These are phyloP conservation scores for Elmis aenea DNA, from an alignment of 2,888 invertebrate species.

Conservation along the genomic window DNA sequence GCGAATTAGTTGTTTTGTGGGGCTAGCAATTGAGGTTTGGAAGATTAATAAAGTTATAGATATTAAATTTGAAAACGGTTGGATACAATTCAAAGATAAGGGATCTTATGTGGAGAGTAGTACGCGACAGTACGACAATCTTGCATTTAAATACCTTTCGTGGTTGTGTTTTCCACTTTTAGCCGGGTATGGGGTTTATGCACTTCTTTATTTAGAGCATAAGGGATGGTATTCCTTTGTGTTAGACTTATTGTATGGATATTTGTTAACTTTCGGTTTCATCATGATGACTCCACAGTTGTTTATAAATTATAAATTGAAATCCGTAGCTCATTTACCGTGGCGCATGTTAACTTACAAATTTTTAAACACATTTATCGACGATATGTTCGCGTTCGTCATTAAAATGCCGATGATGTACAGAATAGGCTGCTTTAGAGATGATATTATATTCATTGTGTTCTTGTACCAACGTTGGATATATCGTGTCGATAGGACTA, in stretches of 20 bases:
- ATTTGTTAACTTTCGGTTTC: conserved; percentile 95
- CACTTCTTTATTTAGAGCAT: conserved; percentile 92
- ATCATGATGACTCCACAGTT: conserved; percentile 99
- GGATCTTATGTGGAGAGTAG: conserved; percentile 94
- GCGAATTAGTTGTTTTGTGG: conserved; percentile 88
- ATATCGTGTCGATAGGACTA: conserved; percentile 91
- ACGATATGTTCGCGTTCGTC: conserved; percentile 99
- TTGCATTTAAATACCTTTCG: conserved; percentile 95
- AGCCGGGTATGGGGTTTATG: conserved; percentile 90
- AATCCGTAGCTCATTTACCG: conserved; percentile 97
- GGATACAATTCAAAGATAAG: conserved; percentile 82
- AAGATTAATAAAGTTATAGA: conserved; percentile 97
- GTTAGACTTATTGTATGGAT: conserved; percentile 95
- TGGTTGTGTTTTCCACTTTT: conserved; percentile 94
- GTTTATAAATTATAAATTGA: conserved; percentile 98
- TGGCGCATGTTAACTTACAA: conserved; percentile 99
- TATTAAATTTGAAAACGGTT: conserved; percentile 75
- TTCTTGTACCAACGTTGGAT: conserved; percentile 99
- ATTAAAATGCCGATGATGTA: conserved; percentile 99
- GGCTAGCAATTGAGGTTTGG: conserved; percentile 96
- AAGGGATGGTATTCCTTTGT: conserved; percentile 99
- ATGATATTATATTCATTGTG: conserved; percentile 98
- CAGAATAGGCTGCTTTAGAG: conserved; percentile 94
- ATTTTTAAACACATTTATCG: conserved; percentile 98
- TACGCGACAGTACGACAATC: conserved; percentile 87